Percentiles rank a stretch among this genome's conserved stretches.
phyloP scores from a whole-genome alignment of 1,140 invertebrate species.

The Latrodectus geometricus region DNA sequence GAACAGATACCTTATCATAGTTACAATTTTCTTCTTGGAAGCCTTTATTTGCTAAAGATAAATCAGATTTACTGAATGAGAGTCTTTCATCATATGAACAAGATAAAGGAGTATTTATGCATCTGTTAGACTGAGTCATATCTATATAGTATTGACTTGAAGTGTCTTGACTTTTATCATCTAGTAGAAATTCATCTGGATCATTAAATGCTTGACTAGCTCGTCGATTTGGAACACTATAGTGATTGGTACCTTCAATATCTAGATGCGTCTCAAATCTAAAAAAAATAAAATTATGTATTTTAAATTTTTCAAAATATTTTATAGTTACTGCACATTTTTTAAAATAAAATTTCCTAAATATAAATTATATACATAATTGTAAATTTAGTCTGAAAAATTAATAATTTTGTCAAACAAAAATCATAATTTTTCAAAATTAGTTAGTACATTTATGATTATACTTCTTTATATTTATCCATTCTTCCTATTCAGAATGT shows the following conservation, averaged over 20 bases:
- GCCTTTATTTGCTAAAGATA: neutral
- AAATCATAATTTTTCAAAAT: too few relatives aligned
- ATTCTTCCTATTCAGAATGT: too few relatives aligned
- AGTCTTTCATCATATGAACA: conserved; percentile 53
- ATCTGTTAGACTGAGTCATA: neutral
- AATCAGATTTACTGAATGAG: conserved; percentile 8
- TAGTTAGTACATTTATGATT: too few relatives aligned
- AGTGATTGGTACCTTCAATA: conserved; percentile 66
- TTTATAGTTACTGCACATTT: too few relatives aligned
- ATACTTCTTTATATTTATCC: too few relatives aligned
- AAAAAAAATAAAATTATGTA: neutral
- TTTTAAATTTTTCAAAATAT: neutral
- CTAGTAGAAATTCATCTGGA: conserved; percentile 64
- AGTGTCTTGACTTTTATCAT: conserved; percentile 23
- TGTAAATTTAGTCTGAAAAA: neutral
- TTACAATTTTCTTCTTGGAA: neutral
- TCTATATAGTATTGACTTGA: conserved; percentile 10
- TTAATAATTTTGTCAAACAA: neutral
- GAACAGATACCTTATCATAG: conserved; percentile 21
- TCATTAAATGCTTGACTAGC: conserved; percentile 68
- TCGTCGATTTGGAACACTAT: conserved; percentile 69
- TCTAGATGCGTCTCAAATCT: conserved; percentile 55
- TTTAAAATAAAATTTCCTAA: neutral
- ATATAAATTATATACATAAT: neutral
- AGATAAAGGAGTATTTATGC: conserved; percentile 22